Percentiles rank a stretch among this genome's conserved stretches.
These are phyloP conservation scores for Manis javanica DNA, from an alignment of 2,797 vertebrate genomes.

Conservation along the genomic window DNA sequence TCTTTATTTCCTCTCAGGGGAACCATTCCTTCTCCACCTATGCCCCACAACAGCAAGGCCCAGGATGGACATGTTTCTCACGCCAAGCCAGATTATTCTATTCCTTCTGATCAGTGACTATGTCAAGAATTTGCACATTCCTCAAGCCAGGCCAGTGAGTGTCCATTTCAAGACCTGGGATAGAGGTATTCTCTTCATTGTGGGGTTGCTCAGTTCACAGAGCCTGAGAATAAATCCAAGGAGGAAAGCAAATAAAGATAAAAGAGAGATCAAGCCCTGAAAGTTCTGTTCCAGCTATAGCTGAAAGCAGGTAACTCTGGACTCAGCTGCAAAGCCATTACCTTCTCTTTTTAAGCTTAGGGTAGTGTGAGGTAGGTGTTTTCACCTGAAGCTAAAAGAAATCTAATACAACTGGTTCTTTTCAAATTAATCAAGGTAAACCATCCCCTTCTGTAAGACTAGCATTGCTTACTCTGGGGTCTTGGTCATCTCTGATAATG, in stretches of 20 bases:
- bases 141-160: background rate
- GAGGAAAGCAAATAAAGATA: background rate
- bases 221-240: background rate
- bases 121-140: background rate
- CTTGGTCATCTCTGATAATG: constrained; percentile 91
- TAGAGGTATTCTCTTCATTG: background rate
- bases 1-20: background rate
- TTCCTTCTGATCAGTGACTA: background rate
- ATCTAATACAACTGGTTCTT: background rate
- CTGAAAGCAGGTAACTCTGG: background rate
- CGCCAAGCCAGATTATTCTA: background rate
- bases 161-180: background rate
- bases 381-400: background rate
- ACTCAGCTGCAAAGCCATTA: background rate
- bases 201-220: background rate
- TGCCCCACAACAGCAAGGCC: background rate
- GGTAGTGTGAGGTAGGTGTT: background rate
- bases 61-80: background rate
- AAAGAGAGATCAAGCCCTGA: background rate
- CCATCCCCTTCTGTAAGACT: background rate
- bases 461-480: constrained; percentile 91
- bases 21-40: background rate
- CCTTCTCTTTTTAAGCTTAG: background rate
- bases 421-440: background rate
- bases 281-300: background rate